Evolutionary conservation across 2,797 vertebrate species (phyloP), one percentile per base, ranked within the genome.

Genomic region (Pseudochirops cupreus): DNA sequence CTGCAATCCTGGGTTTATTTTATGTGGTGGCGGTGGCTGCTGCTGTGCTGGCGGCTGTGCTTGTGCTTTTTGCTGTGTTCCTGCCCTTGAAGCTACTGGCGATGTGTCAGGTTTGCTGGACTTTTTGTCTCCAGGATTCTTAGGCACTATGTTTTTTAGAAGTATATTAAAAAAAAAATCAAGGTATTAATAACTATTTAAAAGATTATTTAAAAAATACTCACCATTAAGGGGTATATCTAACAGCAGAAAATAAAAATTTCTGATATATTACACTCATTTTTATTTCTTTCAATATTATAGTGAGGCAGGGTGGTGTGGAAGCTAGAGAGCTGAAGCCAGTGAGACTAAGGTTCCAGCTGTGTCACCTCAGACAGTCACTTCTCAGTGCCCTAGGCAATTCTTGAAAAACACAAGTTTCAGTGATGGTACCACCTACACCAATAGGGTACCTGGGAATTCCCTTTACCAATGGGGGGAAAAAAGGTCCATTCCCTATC

Each of bases 31-130:
- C 0, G 99, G 94, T n/a, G 96, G 98, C 4, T 97, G 98, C 0
- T 93, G 98, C 93, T 97, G 98, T 5, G 98, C 91, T 92, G 97
- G 98, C 0, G 98, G 97, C 56, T 97, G 98, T n/a, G 98, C 97
- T 97, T 99, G 99, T 59, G 98, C 99, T 90, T 99, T 99, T 98
- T 99, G 99, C 90, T 99, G 99, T 39, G 98, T 98, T 54, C 99
- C 99, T 13, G 99, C 99, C 97, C 99, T 98, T 0, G 99, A 99
- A 94, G 99, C 99, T 67, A 99, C 99, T 0, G 99, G 99, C 13
- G 99, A 99, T 0, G 99, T 99, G 98, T 99, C 99, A 0, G 99
- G 99, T 95, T 99, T 99, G 96, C 98, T 99, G n/a, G 99, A 99
- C 97, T 99, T 99, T 94, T 99, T 99, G 97, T 99, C 99, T 57